Evolutionary conservation across 2,113 vertebrate genomes (phyloP), one percentile per base, ranked within the genome.

Genomic region (Pseudonaja textilis): DNA sequence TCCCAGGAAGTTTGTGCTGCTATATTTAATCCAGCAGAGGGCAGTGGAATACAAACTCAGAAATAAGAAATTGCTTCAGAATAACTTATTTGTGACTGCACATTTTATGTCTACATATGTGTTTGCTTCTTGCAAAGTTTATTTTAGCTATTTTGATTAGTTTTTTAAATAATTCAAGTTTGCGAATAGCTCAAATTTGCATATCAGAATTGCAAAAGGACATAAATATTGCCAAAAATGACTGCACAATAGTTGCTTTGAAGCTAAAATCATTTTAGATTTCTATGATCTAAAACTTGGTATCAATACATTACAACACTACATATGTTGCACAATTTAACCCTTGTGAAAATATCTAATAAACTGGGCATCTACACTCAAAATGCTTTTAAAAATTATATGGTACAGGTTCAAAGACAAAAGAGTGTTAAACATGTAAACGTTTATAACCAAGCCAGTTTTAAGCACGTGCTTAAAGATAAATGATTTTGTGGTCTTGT

Each of bases 41-140:
- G 97, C 97, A 96, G 93, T 96, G 61, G 23, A 97, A 94, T 34
- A 97, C 95, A 96, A 95, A 93, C 11, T 90, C 96, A 96, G 94
- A 92, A 57, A 9, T 12, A 34, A 45, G 4, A 39, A 8, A 29
- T 12, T 14, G 18, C 20, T 45, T n/a, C 54, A 90, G 64, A 93
- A 69, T 59, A 54, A 29, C 56, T 64, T 61, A 50, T 34, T 61
- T 34, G 61, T 61, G 47, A 59, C 87, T 47, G 42, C 88, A 87
- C 87, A 29, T 61, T 61, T 61, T 61, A 23, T 23, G 56, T 57
- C 22, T 57, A 23, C 55, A 56, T 56, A 22, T 56, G 5, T 57
- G 22, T 57, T 6, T 57, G 55, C 4, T 2, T 39, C 18, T 0
- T 0, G 7, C 23, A 50, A 57, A 2, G 11, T 91, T 57, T 22